These are phyloP conservation scores for Myzus persicae DNA, from an alignment of 1,140 invertebrate genomes.

Conservation along the genomic window DNA sequence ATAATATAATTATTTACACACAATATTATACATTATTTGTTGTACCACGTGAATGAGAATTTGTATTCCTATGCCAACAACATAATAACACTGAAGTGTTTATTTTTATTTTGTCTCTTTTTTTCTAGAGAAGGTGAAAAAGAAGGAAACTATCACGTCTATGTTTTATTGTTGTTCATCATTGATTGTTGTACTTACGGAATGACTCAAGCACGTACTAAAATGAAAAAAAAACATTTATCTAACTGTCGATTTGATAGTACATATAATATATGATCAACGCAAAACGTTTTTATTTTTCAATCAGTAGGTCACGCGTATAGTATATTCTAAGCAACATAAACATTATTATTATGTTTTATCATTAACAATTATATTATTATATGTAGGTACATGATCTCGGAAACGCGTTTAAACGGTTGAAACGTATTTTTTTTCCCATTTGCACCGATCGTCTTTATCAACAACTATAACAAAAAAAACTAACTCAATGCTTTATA, in stretches of 20 bases:
- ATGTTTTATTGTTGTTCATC: neutral
- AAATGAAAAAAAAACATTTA: neutral
- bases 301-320: neutral
- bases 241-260: neutral
- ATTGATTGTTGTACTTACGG: constrained; percentile 2
- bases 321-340: neutral
- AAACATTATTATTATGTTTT: neutral
- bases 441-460: neutral
- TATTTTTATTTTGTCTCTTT: neutral
- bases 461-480: neutral
- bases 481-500: neutral
- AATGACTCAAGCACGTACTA: constrained; percentile 11
- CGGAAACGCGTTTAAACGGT: neutral
- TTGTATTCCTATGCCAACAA: neutral
- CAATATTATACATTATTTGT: neutral
- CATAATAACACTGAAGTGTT: neutral
- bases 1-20: too few species aligned
- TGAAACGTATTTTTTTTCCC: neutral
- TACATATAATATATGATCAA: neutral
- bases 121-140: neutral
- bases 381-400: neutral
- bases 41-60: neutral
- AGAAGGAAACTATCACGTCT: neutral
- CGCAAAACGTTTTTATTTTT: constrained; percentile 25
- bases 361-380: constrained; percentile 4